Evolutionary conservation across 1,140 invertebrate genomes (phyloP).

Genomic region (Cydia fagiglandana): DNA sequence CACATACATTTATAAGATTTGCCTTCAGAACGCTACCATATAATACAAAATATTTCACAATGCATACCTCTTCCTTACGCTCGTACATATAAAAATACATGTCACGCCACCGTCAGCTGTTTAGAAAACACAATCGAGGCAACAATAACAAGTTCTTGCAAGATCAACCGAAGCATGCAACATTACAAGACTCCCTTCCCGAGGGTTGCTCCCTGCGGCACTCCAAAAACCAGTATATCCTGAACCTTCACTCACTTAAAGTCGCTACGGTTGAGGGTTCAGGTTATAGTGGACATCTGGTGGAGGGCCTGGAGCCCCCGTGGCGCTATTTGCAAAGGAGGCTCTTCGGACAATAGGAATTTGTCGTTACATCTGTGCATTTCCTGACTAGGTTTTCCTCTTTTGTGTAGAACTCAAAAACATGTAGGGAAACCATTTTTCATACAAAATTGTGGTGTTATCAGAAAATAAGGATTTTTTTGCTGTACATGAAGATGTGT

Average conservation of each 20-base stretch:
- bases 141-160: slow-evolving; percentile 21
- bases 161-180: slow-evolving; percentile 20
- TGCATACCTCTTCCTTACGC: background rate
- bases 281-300: slow-evolving; percentile 27
- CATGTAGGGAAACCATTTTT: background rate
- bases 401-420: background rate
- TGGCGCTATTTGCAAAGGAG: slow-evolving; percentile 57
- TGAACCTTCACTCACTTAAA: background rate
- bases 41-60: too few species aligned
- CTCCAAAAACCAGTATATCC: slow-evolving; percentile 20
- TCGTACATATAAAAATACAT: background rate
- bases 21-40: too few species aligned
- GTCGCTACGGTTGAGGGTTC: background rate
- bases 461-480: background rate
- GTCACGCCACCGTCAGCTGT: slow-evolving; percentile 12
- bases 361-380: slow-evolving; percentile 16
- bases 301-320: slow-evolving; percentile 50
- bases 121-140: slow-evolving; percentile 15
- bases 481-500: background rate
- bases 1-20: too few species aligned
- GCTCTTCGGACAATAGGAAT: slow-evolving; percentile 15
- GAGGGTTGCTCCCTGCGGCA: background rate
- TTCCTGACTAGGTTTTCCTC: slow-evolving; percentile 1
- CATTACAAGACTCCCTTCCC: slow-evolving; percentile 15
- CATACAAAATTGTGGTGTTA: too few species aligned